Base-by-base conservation (phyloP, 1,140 invertebrate genomes). In the Apis cerana region DNA sequence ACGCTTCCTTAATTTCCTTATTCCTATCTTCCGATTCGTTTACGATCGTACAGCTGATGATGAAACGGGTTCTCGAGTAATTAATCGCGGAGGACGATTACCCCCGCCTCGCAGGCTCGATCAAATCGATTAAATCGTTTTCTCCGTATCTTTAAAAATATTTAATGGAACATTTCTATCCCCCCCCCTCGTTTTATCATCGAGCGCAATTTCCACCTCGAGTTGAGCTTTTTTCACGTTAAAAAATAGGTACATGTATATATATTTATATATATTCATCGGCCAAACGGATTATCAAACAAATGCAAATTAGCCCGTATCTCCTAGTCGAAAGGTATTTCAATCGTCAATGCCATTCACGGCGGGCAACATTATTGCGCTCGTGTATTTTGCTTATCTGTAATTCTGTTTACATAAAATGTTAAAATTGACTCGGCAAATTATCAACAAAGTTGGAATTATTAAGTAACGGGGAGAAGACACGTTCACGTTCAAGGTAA, bases 1-100 rank as follows among this genome's bases (percentile, higher is more conserved):
- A 69, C 43, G 27, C 27, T 27, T 82, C 76, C 64, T 64, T 69
- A 82, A 82, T 82, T 59, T 27, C 52, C 0, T 13, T 52, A 65
- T 65, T 58, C 54, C n/a, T n/a, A n/a, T 50, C 65, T n/a, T 23
- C 64, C 54, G 21, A 62, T 62, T 48, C n/a, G 12, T 67, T 80
- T 52, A 17, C 33, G 15, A 27, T 23, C 9, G 23, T 15, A 3
- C 15, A 7, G 17, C 3, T 13, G 23, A 23, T 12, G 23, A 21
- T 62, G 27, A 13, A n/a, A 58, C 64, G 17, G 43, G 54, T 68
- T 52, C 43, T 50, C 56, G 33, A 27, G 71, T 21, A 75, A 68
- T 65, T 68, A 48, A 64, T 50, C 52, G 19, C 2, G 70, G 15
- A 23, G 61, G 61, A 33, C 50, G 78, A 80, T 72, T 58, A 58